phyloP scores from a whole-genome alignment of 2,113 vertebrate species.

The Hassar affinis region DNA sequence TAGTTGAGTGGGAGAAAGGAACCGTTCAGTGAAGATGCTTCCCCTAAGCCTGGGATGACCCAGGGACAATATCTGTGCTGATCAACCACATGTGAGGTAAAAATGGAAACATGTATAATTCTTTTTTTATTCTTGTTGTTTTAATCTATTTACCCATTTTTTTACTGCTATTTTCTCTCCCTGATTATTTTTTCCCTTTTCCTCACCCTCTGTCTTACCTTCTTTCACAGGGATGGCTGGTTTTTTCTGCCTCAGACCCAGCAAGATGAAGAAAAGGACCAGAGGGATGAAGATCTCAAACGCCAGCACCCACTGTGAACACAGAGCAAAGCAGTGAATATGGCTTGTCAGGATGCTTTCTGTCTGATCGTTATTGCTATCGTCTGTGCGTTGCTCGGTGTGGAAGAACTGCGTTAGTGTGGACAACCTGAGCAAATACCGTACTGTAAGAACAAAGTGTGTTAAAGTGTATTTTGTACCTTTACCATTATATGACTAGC shows the following conservation, averaged over 20 bases:
- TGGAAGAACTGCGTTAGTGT: neutral
- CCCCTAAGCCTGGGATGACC: neutral
- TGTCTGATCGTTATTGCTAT: neutral
- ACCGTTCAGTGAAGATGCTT: neutral
- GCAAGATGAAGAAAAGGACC: constrained; percentile 93
- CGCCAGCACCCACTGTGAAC: constrained; percentile 87
- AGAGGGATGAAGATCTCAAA: constrained; percentile 96
- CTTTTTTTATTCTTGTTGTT: neutral
- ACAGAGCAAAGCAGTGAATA: constrained; percentile 6
- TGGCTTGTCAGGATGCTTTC: neutral
- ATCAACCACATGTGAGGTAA: neutral
- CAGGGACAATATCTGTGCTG: neutral
- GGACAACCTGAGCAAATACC: neutral
- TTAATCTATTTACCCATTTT: neutral
- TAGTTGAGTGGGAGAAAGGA: neutral
- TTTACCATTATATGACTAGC: neutral
- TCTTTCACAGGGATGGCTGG: constrained; percentile 93
- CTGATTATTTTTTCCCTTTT: neutral
- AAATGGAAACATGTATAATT: neutral
- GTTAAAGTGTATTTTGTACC: neutral
- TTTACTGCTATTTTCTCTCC: neutral
- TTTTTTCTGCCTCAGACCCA: constrained; percentile 93
- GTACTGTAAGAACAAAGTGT: neutral
- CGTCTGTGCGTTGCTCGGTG: neutral
- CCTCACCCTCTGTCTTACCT: constrained; percentile 74